Base-by-base conservation (phyloP, 1,140 invertebrate genomes). In the Drosophila prosaltans region DNA sequence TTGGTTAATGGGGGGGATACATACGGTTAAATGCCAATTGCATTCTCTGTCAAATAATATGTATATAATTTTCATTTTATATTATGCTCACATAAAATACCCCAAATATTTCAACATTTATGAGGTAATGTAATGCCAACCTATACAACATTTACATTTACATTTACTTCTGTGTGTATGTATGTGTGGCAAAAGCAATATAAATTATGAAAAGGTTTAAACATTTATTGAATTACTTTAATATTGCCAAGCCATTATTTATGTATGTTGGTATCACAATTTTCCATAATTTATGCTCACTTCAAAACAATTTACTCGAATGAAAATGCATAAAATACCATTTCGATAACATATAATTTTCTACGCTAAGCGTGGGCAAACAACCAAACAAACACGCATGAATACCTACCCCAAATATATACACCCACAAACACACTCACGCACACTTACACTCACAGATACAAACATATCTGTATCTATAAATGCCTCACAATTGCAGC, bases 231-330 rank as follows among this genome's bases (percentile, higher is more conserved):
- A 83, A 79, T 80, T 76, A 73, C 80, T 80, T 68, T 69, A 62
- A 83, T 81, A 78, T 72, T 62, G 78, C 48, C 48, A 32, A 57
- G 54, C 67, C 57, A 78, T 85, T 79, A 85, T 86, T 85, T 74
- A 78, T 85, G 78, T 65, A 66, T 75, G 74, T 67, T 66, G 75
- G 68, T 75, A 72, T 59, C 72, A 77, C 66, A 85, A 85, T 86
- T 81, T 81, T 81, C 63, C 74, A 78, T 85, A 81, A 85, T 85
- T 85, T 85, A 85, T 85, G 82, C 72, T 63, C 65, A 73, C 74
- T 72, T 68, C 59, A 82, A 82, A 86, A 86, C 82, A 85, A 85
- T 85, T 85, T 39, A 21, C 10, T 36, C 30, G n/a, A 32, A 58
- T 43, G 51, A 28, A 26, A 69, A 64, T 41, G 40, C 65, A 78